Base-by-base conservation (phyloP, 2,797 vertebrate genomes). In the Peromyscus aztecus region DNA sequence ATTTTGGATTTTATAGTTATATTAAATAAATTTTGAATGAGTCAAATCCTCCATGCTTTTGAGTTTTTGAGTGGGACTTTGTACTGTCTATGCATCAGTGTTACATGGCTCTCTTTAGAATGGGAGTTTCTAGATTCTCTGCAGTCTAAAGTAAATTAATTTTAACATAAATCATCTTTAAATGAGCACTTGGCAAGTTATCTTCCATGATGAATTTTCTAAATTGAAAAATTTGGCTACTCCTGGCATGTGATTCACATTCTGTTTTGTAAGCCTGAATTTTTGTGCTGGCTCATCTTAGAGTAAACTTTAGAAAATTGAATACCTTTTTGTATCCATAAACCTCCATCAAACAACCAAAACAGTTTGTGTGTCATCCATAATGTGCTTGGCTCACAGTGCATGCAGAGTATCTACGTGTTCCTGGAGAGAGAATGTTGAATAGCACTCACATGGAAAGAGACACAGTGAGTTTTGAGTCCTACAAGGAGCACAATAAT, bases 121-220 rank as follows among this genome's bases (percentile, higher is more conserved):
- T 52, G 23, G 57, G 65, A 82, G 67, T 75, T 83, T 94, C 57
- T 65, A 67, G 14, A 46, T 49, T n/a, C 40, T 65, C 40, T 49
- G 8, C 13, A 75, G 21, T 16, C 17, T 10, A 80, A 61, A 75
- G 31, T 34, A 86, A 75, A 37, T 83, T 78, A 23, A 6, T 37
- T 92, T 89, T 43, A 84, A 96, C 92, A 89, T 59, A 89, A 49
- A 89, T 91, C 29, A 63, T 89, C 76, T 91, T 90, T 82, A 91
- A 91, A 34, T 27, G 57, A 97, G 57, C 14, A 61, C 10, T 91
- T 91, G 61, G 63, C 31, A 91, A 78, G 57, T 75, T 86, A 63
- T 87, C 71, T 80, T 87, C 81, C 40, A 81, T 80, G 57, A 83
- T 75, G 78, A 87, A 65, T 87, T 95, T 91, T 83, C 75, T 95